Conservation (phyloP, 2,797 vertebrate genomes). For the Poecilia wingei region DNA sequence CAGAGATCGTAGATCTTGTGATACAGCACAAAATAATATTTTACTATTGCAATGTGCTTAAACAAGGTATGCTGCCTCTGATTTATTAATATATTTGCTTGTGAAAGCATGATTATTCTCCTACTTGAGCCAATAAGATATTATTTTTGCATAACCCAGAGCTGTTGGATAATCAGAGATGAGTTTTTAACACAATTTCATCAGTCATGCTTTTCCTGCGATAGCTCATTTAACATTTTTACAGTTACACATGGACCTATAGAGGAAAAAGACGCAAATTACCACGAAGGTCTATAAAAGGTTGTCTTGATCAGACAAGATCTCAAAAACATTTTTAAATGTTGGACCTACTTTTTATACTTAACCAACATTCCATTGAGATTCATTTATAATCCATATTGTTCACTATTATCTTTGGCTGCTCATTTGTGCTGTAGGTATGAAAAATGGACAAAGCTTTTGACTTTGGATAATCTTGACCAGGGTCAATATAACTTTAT, state of each 20-base stretch:
- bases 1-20: neutral
- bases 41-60: neutral
- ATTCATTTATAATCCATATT: neutral
- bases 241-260: neutral
- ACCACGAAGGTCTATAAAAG: neutral
- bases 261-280: neutral
- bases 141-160: neutral
- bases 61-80: neutral
- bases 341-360: neutral
- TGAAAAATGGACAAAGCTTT: neutral
- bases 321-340: neutral
- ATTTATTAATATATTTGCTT: neutral
- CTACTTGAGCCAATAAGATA: constrained; percentile 1
- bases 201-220: neutral
- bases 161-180: neutral
- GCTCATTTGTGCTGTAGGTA: neutral
- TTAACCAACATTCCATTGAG: neutral
- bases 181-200: neutral
- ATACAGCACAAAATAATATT: constrained; percentile 2
- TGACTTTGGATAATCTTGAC: neutral
- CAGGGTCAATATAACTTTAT: neutral
- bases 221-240: neutral
- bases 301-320: neutral
- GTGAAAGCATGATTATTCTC: neutral
- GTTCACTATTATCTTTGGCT: neutral